These are phyloP conservation scores for Melitaea cinxia DNA, from an alignment of 1,140 invertebrate species.

Conservation along the genomic window DNA sequence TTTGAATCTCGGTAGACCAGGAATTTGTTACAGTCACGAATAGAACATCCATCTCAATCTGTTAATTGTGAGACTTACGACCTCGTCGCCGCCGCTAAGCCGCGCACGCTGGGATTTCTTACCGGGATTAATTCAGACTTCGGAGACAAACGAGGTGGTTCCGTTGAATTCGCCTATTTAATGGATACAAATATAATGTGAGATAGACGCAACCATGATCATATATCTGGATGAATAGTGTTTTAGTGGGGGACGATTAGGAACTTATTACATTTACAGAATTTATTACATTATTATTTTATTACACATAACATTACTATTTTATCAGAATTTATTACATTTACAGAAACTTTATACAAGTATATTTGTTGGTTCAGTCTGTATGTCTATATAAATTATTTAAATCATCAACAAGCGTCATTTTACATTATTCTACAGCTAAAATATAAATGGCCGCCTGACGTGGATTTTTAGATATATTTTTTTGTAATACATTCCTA, in stretches of 20 bases:
- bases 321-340: no score
- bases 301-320: no score
- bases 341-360: no score
- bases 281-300: no score
- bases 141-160: conserved; percentile 22
- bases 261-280: no score
- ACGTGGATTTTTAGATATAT: no score
- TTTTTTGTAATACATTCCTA: no score
- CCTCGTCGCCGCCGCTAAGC: conserved; percentile 13
- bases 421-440: no score
- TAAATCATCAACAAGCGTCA: no score
- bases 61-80: conserved; percentile 25
- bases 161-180: conserved; percentile 20
- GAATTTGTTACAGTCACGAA: conserved; percentile 17
- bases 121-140: conserved; percentile 22
- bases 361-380: no score
- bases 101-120: conserved; percentile 17
- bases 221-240: not conserved
- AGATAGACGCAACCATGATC: conserved; percentile 4
- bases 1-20: not conserved
- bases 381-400: no score
- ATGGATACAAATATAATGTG: conserved; percentile 15
- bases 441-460: no score
- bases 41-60: conserved; percentile 19
- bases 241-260: not conserved